Percentiles rank a stretch among this genome's conserved stretches.
phyloP scores from a whole-genome alignment of 1,140 invertebrate species.

The Rhopalosiphum padi region DNA sequence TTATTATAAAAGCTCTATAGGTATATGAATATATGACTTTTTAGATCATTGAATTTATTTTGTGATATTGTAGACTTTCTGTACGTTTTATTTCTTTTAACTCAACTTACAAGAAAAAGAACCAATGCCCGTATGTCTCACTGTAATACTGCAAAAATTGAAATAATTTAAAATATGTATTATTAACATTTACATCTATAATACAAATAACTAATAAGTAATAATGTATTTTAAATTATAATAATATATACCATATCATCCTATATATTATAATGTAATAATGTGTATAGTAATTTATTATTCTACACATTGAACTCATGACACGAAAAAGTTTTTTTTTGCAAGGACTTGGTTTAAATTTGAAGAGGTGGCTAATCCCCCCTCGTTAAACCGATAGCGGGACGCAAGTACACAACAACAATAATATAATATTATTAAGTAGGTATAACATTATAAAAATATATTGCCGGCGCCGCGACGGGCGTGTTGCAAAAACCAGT shows the following conservation, averaged over 20 bases:
- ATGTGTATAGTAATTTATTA: background rate
- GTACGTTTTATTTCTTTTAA: background rate
- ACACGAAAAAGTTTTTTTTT: background rate
- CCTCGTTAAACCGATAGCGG: background rate
- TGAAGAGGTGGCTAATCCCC: background rate
- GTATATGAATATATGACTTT: too few relatives aligned
- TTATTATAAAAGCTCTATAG: background rate
- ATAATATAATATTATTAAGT: conserved; percentile 4
- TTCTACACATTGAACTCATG: background rate
- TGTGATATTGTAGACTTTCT: background rate
- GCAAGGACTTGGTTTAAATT: background rate
- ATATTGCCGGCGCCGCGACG: background rate
- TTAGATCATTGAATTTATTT: background rate
- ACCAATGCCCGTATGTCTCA: background rate
- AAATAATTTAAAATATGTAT: background rate
- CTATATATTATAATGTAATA: too few relatives aligned
- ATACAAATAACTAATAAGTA: background rate
- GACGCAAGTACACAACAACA: background rate
- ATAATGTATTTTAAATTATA: background rate
- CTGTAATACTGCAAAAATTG: background rate
- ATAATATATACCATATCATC: too few relatives aligned
- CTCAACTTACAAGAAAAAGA: background rate
- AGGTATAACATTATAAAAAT: background rate
- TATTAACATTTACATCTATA: background rate
- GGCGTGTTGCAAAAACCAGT: conserved; percentile 31